Evolutionary conservation across 2,113 vertebrate species (phyloP).

Genomic region (Neofelis nebulosa): DNA sequence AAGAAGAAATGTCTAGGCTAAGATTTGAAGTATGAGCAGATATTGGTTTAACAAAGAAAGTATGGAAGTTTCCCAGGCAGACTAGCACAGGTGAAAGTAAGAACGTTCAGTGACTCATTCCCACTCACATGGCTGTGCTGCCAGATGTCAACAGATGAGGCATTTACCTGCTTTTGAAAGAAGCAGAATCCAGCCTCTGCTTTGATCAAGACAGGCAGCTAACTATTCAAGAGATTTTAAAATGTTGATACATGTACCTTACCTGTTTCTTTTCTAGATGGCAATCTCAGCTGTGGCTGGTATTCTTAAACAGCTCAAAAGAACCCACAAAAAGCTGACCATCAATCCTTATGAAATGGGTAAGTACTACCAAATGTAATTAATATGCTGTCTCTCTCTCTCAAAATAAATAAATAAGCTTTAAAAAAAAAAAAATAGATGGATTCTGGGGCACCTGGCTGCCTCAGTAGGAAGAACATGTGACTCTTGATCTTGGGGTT

Average conservation of each 20-base stretch:
- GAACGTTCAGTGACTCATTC: neutral
- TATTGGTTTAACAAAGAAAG: neutral
- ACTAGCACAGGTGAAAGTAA: neutral
- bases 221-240: neutral
- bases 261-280: slow-evolving; percentile 86
- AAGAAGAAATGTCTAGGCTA: neutral
- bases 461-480: neutral
- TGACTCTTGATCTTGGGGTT: neutral
- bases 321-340: slow-evolving; percentile 93
- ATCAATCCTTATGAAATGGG: slow-evolving; percentile 92
- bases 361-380: slow-evolving; percentile 80
- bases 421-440: neutral
- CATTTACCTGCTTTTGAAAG: neutral
- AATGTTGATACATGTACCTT: neutral
- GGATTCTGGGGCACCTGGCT: neutral
- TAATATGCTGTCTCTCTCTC: neutral
- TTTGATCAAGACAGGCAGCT: neutral
- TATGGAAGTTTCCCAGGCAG: neutral
- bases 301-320: slow-evolving; percentile 97
- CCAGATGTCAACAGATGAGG: neutral
- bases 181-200: neutral
- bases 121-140: neutral
- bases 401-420: too few species aligned
- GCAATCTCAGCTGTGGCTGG: slow-evolving; percentile 96
- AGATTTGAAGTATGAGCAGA: neutral